A percentile compares a stretch with the other conserved stretches of the same genome.
phyloP scores from a whole-genome alignment of 2,888 invertebrate species.

The Catocala sponsa region DNA sequence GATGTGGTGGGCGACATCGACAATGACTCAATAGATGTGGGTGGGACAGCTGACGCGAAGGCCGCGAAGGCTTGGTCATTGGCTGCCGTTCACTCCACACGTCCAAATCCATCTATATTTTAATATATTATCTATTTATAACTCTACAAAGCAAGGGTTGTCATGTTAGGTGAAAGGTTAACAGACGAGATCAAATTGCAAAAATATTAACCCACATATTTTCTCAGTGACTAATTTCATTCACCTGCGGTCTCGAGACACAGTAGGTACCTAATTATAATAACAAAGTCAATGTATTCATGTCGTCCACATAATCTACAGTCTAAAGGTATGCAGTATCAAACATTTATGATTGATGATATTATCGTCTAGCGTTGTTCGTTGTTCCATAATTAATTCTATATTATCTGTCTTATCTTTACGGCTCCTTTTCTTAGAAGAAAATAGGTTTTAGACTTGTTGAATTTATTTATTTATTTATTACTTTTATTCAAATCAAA shows the following conservation, averaged over 20 bases:
- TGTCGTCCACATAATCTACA: constrained; percentile 23
- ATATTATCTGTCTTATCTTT: constrained; percentile 10
- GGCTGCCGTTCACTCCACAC: constrained; percentile 61
- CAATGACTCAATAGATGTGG: constrained; percentile 78
- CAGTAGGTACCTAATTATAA: constrained; percentile 35
- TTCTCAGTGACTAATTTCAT: constrained; percentile 43
- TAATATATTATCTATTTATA: constrained; percentile 38
- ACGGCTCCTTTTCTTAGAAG: constrained; percentile 21
- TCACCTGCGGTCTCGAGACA: constrained; percentile 37
- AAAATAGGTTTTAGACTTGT: constrained; percentile 13
- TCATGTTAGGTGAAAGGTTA: constrained; percentile 50
- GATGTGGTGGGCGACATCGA: constrained; percentile 67
- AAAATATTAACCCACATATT: constrained; percentile 48
- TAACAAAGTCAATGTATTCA: constrained; percentile 25
- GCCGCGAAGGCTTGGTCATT: constrained; percentile 74
- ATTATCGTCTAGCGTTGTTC: not conserved
- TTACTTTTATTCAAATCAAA: too few species aligned
- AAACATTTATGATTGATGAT: constrained; percentile 11
- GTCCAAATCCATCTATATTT: constrained; percentile 33
- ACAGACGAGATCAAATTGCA: constrained; percentile 35
- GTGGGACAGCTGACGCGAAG: constrained; percentile 73
- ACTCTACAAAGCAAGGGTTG: constrained; percentile 35
- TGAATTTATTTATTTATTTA: not conserved
- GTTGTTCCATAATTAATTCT: not conserved
- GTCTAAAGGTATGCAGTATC: constrained; percentile 10